phyloP scores from a whole-genome alignment of 2,797 vertebrate species.

The Nannoperca australis region DNA sequence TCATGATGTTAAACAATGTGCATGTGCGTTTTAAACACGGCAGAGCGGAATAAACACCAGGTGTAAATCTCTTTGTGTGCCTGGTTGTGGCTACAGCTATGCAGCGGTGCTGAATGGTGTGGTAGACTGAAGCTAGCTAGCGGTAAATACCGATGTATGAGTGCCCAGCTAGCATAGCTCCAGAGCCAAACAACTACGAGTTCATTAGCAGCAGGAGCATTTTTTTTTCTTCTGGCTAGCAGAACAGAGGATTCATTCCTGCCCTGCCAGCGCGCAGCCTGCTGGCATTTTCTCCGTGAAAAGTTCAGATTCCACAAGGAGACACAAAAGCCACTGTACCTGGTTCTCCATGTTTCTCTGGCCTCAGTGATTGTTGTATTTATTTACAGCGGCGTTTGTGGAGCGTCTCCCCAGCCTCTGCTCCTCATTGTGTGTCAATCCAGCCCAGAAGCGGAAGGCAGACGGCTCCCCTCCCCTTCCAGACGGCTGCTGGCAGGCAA shows the following conservation, averaged over 20 bases:
- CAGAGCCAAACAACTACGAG: conserved; percentile 83
- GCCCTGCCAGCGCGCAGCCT: conserved; percentile 60
- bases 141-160: conserved; percentile 85
- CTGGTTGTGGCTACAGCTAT: conserved; percentile 60
- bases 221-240: conserved; percentile 75
- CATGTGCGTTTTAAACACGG: conserved; percentile 46
- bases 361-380: conserved; percentile 84
- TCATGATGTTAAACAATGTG: conserved; percentile 4
- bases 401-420: conserved; percentile 86
- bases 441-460: conserved; percentile 89
- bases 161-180: conserved; percentile 82
- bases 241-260: conserved; percentile 73
- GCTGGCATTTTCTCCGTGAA: conserved; percentile 56
- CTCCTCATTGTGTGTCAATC: conserved; percentile 92
- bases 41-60: conserved; percentile 29
- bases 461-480: conserved; percentile 84
- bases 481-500: conserved; percentile 83
- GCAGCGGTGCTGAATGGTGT: conserved; percentile 66
- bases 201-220: conserved; percentile 78
- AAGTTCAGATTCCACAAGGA: conserved; percentile 56
- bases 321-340: conserved; percentile 79
- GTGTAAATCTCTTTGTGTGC: conserved; percentile 73
- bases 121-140: conserved; percentile 69
- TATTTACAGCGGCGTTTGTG: conserved; percentile 87
- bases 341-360: conserved; percentile 88